Evolutionary conservation across 2,797 vertebrate genomes (phyloP), one percentile per base, ranked within the genome.

Genomic region (Syndactyla subalaris): DNA sequence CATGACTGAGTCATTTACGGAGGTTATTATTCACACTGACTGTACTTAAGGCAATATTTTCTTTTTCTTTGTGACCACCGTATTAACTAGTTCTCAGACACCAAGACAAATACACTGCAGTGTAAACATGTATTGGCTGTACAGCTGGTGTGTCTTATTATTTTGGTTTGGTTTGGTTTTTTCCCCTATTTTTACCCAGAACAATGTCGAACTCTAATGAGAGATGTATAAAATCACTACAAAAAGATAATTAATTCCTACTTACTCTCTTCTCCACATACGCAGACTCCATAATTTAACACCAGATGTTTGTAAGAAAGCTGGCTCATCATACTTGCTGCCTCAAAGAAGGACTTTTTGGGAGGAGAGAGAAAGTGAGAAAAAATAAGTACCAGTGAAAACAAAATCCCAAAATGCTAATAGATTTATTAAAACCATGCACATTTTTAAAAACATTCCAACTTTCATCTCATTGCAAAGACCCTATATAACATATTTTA

Each of bases 321-420:
- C 95, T 99, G 99, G 96, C 99, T 99, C 99, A 99, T 99, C 99
- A 99, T 99, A 95, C 99, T 99, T 95, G 99, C 99, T 46, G 99
- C 99, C 97, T 99, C 99, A 97, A 99, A 99, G 97, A 99, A 99
- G 4, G 99, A 99, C 99, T 99, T 93, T 30, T 88, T 88, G 57
- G 55, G 68, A 93, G 73, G 49, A 76, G 7, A 93, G 55, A 66
- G 34, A 73, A 74, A 82, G 24, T 6, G 17, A 77, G 21, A 92
- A 49, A 85, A 52, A 76, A 96, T 30, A 93, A 76, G n/a, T 57
- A 89, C 39, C 39, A 67, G 21, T 57, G 62, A 92, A 94, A 63
- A 74, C n/a, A 88, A 88, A 59, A 6, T 22, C 9, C 12, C 34
- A 52, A 48, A 49, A 19, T 38, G 74, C 27, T 63, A 86, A 70